Evolutionary conservation across 2,888 invertebrate genomes (phyloP).

Genomic region (Brachycybe producta): DNA sequence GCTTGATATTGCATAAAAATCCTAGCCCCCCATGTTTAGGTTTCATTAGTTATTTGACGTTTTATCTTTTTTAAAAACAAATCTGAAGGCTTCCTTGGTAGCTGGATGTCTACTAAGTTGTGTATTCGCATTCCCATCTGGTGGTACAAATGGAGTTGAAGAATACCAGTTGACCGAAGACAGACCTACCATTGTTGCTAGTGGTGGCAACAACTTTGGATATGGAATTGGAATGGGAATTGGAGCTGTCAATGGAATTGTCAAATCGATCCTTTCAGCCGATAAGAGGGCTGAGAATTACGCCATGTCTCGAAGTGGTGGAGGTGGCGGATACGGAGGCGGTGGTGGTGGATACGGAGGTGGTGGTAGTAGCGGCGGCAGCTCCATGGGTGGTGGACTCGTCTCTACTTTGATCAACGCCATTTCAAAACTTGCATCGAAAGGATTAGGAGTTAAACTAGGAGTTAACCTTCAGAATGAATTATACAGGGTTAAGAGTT

Average conservation of each 20-base stretch:
- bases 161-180: no score
- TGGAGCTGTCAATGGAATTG: slow-evolving; percentile 6
- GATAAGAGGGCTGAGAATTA: neutral
- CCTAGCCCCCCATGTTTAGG: no score
- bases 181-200: neutral
- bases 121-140: no score
- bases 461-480: slow-evolving; percentile 10
- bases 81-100: no score
- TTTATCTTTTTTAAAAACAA: no score
- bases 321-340: slow-evolving; percentile 5
- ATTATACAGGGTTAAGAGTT: slow-evolving; percentile 8
- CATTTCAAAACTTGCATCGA: slow-evolving; percentile 4
- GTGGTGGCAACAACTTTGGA: neutral
- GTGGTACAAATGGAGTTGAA: no score
- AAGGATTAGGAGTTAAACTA: slow-evolving; percentile 5
- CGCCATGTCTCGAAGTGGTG: no score
- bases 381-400: slow-evolving; percentile 2
- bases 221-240: neutral
- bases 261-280: neutral
- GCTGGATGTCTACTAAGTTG: no score
- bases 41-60: no score
- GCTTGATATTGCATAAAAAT: no score
- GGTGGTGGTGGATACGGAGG: no score
- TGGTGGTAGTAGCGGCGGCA: neutral
- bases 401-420: slow-evolving; percentile 1